A percentile compares a stretch with the other conserved stretches of the same genome.
Evolutionary conservation across 1,140 invertebrate species (phyloP).

Genomic region (Meloidogyne floridensis): DNA sequence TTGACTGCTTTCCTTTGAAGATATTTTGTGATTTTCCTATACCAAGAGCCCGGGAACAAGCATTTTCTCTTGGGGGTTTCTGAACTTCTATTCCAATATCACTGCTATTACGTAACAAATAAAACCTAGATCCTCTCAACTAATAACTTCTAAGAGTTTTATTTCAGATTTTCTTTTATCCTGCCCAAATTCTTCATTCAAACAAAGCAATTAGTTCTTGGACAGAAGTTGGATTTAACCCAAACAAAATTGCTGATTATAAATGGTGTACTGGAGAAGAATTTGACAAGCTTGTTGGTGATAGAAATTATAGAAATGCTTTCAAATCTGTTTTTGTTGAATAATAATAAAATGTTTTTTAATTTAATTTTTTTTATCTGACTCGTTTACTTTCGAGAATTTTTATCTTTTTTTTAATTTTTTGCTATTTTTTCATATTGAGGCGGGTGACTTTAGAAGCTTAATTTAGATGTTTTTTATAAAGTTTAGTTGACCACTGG

Average conservation of each 20-base stretch:
- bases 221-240: conserved; percentile 24
- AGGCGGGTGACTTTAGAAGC: not conserved
- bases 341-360: conserved; percentile 4
- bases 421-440: not conserved
- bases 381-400: no score
- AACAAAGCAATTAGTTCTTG: conserved; percentile 1
- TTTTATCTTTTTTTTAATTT: no score
- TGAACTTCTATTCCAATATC: no score
- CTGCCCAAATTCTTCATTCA: conserved; percentile 40
- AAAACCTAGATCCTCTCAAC: not conserved
- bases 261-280: conserved; percentile 52
- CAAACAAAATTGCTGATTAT: conserved; percentile 39
- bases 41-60: not conserved
- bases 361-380: no score
- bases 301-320: not conserved
- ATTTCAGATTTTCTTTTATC: conserved; percentile 55
- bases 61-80: not conserved
- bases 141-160: not conserved
- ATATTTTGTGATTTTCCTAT: no score
- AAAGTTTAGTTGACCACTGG: no score
- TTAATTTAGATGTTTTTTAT: no score
- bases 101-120: no score
- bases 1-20: no score
- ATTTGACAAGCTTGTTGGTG: conserved; percentile 9
- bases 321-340: conserved; percentile 23